These are phyloP conservation scores for Drosophila lutescens DNA, from an alignment of 2,888 invertebrate genomes.

Conservation along the genomic window DNA sequence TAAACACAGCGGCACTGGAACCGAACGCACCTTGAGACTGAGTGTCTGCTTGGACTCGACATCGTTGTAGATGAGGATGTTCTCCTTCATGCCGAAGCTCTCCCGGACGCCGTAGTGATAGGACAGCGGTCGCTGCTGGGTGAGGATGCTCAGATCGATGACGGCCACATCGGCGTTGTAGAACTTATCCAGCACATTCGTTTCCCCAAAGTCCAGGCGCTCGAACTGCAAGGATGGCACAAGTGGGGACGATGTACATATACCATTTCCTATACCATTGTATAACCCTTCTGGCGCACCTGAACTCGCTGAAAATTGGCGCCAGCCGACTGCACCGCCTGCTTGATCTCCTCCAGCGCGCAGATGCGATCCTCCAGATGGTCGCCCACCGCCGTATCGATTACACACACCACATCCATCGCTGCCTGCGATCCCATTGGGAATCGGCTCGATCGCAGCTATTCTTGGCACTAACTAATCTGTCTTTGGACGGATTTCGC, in stretches of 20 bases:
- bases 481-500: conserved; percentile 36
- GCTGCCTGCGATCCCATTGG: conserved; percentile 17
- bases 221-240: conserved; percentile 89
- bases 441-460: conserved; percentile 31
- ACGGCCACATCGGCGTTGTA: conserved; percentile 99
- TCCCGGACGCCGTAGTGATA: conserved; percentile 99
- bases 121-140: conserved; percentile 96
- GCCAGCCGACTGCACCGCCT: conserved; percentile 91
- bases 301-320: conserved; percentile 93
- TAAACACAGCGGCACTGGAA: no score
- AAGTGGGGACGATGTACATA: conserved; percentile 52
- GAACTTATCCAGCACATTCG: conserved; percentile 96
- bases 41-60: conserved; percentile 94
- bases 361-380: conserved; percentile 90
- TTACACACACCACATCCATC: conserved; percentile 95
- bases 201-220: conserved; percentile 98
- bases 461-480: conserved; percentile 59
- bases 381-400: conserved; percentile 90
- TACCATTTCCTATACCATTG: conserved; percentile 35
- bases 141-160: conserved; percentile 95
- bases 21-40: conserved; percentile 93
- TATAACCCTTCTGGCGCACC: conserved; percentile 85
- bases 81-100: conserved; percentile 98
- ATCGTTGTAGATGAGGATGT: conserved; percentile 95
- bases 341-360: conserved; percentile 93